Evolutionary conservation across 2,888 invertebrate species (phyloP), one percentile per base, ranked within the genome.

Genomic region (Abscondita cerata): DNA sequence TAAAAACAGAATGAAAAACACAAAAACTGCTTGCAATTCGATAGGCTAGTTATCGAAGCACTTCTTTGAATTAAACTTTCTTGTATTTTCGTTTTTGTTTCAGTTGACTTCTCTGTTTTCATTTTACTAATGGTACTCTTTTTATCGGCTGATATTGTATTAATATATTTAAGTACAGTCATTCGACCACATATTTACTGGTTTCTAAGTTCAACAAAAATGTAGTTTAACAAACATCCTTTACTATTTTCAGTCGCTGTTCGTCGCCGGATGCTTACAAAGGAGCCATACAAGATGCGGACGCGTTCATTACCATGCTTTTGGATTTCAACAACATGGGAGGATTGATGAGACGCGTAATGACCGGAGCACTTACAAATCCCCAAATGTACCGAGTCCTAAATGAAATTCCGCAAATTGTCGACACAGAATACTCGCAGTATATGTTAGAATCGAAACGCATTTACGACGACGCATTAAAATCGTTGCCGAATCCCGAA

Each of bases 261-360:
- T 76, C 75, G 62, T 75, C 75, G 12, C 76, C 88, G 4, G 89
- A 91, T 75, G 85, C 85, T 58, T 88, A 88, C 75, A 84, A 86
- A 68, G 72, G 72, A 36, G 83, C 84, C 70, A 91, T 95, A 68
- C 89, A 90, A 75, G 91, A 93, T 74, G 93, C 95, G 59, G 95
- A 96, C 79, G 86, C 87, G 62, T 96, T 91, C 81, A 88, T 96
- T 61, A 89, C 90, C 70, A 95, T 97, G 91, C 82, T 98, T 63
- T 91, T 96, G 81, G 94, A 95, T 77, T 88, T 96, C 72, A 96
- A 96, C 82, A 94, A 95, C 76, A 95, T 97, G 94, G 98, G 98
- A 34, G 96, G 96, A 69, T 89, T 96, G 67, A 97, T 98, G 97
- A 86, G 96, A 69, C 86, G 88, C 72, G 94, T 96, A 59, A 95